Percentiles rank a stretch among this genome's conserved stretches.
These are phyloP conservation scores for Drosophila albomicans DNA, from an alignment of 1,140 invertebrate species.

Conservation along the genomic window DNA sequence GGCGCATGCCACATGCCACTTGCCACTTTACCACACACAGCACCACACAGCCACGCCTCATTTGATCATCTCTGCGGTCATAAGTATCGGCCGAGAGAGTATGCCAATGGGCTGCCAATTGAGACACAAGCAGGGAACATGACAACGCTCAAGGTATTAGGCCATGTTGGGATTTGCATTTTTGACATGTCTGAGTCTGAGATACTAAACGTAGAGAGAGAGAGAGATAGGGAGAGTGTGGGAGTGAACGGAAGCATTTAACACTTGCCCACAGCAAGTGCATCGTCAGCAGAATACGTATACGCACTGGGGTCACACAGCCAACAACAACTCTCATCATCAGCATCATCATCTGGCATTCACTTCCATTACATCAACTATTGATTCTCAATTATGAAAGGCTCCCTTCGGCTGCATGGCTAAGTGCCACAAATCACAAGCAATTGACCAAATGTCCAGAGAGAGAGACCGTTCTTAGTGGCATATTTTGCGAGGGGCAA, in stretches of 20 bases:
- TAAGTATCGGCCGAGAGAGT: constrained; percentile 1
- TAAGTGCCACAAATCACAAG: constrained; percentile 60
- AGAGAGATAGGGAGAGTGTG: neutral
- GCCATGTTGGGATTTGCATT: constrained; percentile 74
- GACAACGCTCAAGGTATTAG: constrained; percentile 63
- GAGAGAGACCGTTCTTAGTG: constrained; percentile 22
- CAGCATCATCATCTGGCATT: constrained; percentile 24
- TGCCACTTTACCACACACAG: no score
- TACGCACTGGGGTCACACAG: neutral
- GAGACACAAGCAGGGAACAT: constrained; percentile 11
- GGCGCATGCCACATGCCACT: constrained; percentile 6
- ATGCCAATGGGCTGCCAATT: constrained; percentile 12
- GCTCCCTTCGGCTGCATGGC: constrained; percentile 7
- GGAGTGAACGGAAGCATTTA: constrained; percentile 25
- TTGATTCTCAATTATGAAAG: constrained; percentile 57
- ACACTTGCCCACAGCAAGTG: constrained; percentile 41
- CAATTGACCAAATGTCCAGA: constrained; percentile 51
- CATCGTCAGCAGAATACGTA: neutral
- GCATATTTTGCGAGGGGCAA: constrained; percentile 1
- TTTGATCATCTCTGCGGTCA: constrained; percentile 1
- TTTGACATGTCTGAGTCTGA: constrained; percentile 52
- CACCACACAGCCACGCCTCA: neutral
- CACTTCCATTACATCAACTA: constrained; percentile 52
- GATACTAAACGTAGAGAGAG: neutral
- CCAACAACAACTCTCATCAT: constrained; percentile 25